These are phyloP conservation scores for Pristiophorus japonicus DNA, from an alignment of 2,113 vertebrate genomes.

Conservation along the genomic window DNA sequence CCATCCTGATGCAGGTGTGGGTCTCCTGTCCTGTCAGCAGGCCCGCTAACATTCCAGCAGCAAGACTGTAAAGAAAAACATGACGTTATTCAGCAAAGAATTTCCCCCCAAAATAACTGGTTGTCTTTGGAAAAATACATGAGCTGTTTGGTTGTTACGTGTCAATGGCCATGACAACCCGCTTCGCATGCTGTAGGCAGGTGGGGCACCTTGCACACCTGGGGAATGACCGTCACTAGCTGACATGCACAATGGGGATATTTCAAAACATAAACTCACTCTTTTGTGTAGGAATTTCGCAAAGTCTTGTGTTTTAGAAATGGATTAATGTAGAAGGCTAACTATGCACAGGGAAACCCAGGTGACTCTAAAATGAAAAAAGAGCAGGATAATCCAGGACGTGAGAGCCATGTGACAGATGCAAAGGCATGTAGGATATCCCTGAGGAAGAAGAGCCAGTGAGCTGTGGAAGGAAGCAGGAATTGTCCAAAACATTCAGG, in stretches of 20 bases:
- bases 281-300: neutral
- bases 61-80: constrained; percentile 58
- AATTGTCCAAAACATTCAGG: neutral
- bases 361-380: neutral
- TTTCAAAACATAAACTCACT: neutral
- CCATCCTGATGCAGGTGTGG: constrained; percentile 66
- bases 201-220: neutral
- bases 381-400: neutral
- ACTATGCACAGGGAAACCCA: neutral
- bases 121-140: neutral
- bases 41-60: constrained; percentile 71
- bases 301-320: neutral
- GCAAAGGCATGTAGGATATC: neutral
- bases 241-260: too few relatives aligned
- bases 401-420: neutral
- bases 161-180: neutral
- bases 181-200: neutral
- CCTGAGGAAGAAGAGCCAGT: neutral
- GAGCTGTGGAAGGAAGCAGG: neutral
- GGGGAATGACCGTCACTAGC: neutral
- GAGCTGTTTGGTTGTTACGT: neutral
- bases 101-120: neutral
- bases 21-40: constrained; percentile 60
- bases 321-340: neutral
- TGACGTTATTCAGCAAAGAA: neutral